These are phyloP conservation scores for Parapsyche elsis DNA, from an alignment of 1,140 invertebrate genomes.

Conservation along the genomic window DNA sequence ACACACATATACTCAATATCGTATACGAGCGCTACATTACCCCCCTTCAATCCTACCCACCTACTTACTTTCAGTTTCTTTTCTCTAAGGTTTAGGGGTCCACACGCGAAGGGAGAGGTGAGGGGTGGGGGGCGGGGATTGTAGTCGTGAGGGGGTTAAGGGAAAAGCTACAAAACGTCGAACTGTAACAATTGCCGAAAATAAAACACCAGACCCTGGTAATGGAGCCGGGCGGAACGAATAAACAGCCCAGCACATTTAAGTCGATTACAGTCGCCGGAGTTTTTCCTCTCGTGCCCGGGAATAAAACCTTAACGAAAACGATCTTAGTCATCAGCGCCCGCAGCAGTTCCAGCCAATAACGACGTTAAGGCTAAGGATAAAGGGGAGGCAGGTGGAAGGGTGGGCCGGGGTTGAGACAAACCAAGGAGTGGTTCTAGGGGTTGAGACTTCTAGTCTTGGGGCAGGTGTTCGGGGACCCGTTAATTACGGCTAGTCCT, in stretches of 20 bases:
- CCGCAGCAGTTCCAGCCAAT: slow-evolving; percentile 40
- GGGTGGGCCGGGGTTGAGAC: neutral
- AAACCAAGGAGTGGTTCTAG: neutral
- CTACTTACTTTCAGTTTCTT: too few relatives aligned
- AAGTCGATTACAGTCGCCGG: slow-evolving; percentile 47
- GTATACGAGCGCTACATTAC: too few relatives aligned
- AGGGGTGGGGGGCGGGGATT: neutral
- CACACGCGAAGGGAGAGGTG: neutral
- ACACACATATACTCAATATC: too few relatives aligned
- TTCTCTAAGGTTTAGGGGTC: neutral
- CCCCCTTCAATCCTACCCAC: too few relatives aligned
- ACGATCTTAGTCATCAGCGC: slow-evolving; percentile 51
- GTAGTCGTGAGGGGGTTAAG: neutral
- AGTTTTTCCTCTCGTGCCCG: slow-evolving; percentile 37
- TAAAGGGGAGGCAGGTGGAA: neutral
- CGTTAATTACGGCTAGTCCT: slow-evolving; percentile 48
- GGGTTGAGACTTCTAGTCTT: neutral
- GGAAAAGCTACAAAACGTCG: slow-evolving; percentile 26
- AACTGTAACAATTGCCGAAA: slow-evolving; percentile 38
- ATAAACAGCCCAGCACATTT: slow-evolving; percentile 51
- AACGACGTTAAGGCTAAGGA: slow-evolving; percentile 36
- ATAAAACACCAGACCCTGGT: slow-evolving; percentile 32
- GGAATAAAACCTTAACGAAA: slow-evolving; percentile 52
- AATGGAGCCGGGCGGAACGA: slow-evolving; percentile 6
- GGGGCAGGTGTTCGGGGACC: slow-evolving; percentile 31